phyloP scores from a whole-genome alignment of 2,888 invertebrate species.

The Melangyna quadrimaculata region DNA sequence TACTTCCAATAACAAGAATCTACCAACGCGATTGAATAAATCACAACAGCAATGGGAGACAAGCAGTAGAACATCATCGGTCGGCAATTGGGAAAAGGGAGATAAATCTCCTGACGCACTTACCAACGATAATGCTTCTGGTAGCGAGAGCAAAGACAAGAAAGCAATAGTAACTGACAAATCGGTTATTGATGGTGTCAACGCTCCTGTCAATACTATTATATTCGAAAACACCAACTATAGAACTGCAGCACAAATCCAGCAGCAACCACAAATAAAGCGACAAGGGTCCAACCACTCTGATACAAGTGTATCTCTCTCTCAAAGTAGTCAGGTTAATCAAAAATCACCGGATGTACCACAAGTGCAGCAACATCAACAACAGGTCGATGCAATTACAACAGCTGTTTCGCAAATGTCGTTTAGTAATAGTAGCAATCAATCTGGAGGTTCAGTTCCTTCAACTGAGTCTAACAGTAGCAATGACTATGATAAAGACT shows the following conservation, averaged over 20 bases:
- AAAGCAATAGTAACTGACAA: conserved; percentile 47
- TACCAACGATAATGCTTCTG: conserved; percentile 54
- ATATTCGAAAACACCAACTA: conserved; percentile 96
- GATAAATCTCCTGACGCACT: conserved; percentile 49
- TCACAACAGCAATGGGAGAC: conserved; percentile 66
- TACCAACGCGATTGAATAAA: conserved; percentile 38
- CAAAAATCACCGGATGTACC: conserved; percentile 48
- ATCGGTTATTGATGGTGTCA: conserved; percentile 85
- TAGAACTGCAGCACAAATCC: conserved; percentile 84
- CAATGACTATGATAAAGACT: conserved; percentile 90
- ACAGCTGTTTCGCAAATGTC: conserved; percentile 85
- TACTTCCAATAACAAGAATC: conserved; percentile 56
- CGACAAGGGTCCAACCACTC: conserved; percentile 79
- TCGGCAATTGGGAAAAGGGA: conserved; percentile 51
- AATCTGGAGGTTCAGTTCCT: conserved; percentile 44
- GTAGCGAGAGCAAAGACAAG: conserved; percentile 53
- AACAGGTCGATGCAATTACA: conserved; percentile 79
- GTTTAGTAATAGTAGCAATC: conserved; percentile 80
- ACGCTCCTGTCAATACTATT: conserved; percentile 92
- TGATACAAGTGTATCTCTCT: conserved; percentile 48
- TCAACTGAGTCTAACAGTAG: conserved; percentile 80
- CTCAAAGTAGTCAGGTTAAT: conserved; percentile 48
- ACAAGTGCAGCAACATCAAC: conserved; percentile 60
- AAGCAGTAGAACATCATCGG: conserved; percentile 46
- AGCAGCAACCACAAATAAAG: conserved; percentile 82